These are phyloP conservation scores for Achatina immaculata DNA, from an alignment of 1,140 invertebrate species.

Conservation along the genomic window DNA sequence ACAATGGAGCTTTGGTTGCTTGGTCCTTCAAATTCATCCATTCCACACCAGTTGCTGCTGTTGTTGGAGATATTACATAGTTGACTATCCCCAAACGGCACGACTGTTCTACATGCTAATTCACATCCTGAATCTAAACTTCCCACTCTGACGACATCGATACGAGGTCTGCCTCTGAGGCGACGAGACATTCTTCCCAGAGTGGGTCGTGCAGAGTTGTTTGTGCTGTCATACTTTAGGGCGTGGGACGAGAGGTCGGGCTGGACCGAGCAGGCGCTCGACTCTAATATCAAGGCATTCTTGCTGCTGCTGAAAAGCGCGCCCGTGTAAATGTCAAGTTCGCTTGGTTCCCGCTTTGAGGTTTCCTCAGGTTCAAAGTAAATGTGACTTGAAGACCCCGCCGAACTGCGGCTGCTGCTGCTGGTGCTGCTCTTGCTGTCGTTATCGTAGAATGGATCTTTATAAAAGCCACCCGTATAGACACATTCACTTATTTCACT, in stretches of 20 bases:
- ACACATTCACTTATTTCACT: not conserved
- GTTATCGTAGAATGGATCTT: conserved; percentile 15
- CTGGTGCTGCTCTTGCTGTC: conserved; percentile 6
- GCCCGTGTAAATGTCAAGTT: conserved; percentile 22
- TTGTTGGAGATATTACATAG: not conserved
- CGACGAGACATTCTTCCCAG: not conserved
- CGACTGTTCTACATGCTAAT: not conserved
- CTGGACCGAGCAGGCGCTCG: not conserved
- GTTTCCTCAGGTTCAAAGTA: conserved; percentile 15
- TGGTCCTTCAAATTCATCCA: not conserved
- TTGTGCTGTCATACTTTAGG: not conserved
- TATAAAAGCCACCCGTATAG: conserved; percentile 24
- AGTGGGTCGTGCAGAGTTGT: not conserved
- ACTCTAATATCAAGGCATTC: not conserved
- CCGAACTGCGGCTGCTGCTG: not conserved
- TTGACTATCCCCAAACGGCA: not conserved
- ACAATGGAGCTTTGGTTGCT: not conserved
- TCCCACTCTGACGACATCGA: not conserved
- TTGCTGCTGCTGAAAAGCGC: not conserved
- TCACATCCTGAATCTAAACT: not conserved
- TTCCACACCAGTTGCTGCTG: not conserved
- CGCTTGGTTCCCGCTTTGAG: not conserved
- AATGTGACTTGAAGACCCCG: not conserved
- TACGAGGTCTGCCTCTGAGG: not conserved
- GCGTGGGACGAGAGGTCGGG: not conserved